These are phyloP conservation scores for Sinosuthora webbiana DNA, from an alignment of 2,113 vertebrate species.

Conservation along the genomic window DNA sequence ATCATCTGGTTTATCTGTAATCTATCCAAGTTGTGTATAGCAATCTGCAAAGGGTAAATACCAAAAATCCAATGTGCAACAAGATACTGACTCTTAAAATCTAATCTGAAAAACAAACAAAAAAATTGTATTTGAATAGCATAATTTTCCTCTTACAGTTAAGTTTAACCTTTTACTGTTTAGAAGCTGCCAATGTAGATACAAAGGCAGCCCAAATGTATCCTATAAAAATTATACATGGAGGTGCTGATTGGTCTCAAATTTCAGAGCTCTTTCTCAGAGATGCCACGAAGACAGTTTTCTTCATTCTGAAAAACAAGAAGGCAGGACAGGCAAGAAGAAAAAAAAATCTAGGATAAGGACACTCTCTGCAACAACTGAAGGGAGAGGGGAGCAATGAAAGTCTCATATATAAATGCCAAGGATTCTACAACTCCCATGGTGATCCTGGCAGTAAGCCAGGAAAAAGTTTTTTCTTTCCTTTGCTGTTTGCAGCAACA, in stretches of 20 bases:
- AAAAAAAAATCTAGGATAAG: neutral
- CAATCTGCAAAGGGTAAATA: neutral
- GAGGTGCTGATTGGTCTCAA: neutral
- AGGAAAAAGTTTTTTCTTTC: constrained; percentile 72
- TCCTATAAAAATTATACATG: neutral
- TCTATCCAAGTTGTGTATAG: neutral
- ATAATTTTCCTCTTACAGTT: neutral
- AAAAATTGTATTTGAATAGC: neutral
- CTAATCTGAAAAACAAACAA: neutral
- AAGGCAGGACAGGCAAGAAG: neutral
- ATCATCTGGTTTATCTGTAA: neutral
- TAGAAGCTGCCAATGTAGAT: neutral
- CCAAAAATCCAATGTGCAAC: neutral
- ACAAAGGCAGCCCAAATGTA: neutral
- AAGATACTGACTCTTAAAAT: neutral
- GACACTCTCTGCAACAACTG: neutral
- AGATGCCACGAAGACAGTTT: neutral
- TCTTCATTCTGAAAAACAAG: neutral
- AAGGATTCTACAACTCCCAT: constrained; percentile 69
- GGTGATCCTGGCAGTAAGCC: constrained; percentile 61
- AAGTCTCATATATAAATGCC: constrained; percentile 67
- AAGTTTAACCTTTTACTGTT: neutral
- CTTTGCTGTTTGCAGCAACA: constrained; percentile 57
- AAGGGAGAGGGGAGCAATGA: constrained; percentile 8
- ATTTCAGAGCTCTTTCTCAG: neutral